phyloP scores from a whole-genome alignment of 1,140 invertebrate genomes.

The Ooceraea biroi region DNA sequence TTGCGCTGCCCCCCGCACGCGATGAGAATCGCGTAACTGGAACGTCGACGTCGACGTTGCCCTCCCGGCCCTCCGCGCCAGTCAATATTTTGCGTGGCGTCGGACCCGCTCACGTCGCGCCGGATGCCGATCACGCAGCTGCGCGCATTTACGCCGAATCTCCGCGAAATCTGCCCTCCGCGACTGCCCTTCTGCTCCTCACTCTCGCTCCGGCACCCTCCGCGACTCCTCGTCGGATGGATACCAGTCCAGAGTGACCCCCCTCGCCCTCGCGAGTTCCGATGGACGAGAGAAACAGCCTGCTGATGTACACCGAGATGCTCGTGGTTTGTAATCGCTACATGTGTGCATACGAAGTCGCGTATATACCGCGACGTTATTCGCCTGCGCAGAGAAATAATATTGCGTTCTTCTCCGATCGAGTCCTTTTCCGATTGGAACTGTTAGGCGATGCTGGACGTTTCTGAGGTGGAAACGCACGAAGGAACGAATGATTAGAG shows the following conservation, averaged over 20 bases:
- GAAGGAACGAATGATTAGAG: no score
- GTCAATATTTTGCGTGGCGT: conserved; percentile 41
- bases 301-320: no score
- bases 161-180: conserved; percentile 15
- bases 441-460: no score
- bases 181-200: background rate
- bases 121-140: conserved; percentile 53
- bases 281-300: no score
- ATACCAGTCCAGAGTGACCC: background rate
- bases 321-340: background rate
- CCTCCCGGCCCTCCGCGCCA: background rate
- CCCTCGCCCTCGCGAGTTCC: background rate
- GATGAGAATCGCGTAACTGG: conserved; percentile 15
- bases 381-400: no score
- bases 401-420: no score
- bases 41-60: conserved; percentile 29
- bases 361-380: background rate
- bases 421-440: no score
- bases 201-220: no score
- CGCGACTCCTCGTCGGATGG: background rate
- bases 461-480: no score
- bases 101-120: conserved; percentile 17
- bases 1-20: background rate
- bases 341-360: background rate
- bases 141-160: conserved; percentile 30